Base-by-base conservation (phyloP, 2,888 invertebrate species). In the Catocala sponsa region DNA sequence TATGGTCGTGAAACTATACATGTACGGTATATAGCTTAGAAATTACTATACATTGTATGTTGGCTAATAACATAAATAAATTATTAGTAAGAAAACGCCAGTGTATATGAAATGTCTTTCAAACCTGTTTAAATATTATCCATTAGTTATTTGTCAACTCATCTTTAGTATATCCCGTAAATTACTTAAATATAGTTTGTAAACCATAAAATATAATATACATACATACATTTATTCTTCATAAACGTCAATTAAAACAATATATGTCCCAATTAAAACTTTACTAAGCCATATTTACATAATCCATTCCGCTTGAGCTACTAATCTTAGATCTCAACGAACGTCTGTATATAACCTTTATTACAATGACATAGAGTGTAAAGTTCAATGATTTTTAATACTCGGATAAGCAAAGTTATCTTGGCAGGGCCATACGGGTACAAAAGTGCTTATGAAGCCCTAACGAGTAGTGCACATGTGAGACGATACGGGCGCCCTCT, bases 401-500 rank as follows among this genome's bases (percentile, higher is more conserved):
- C 50, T 55, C 44, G 59, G 67, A 74, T 56, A 65, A 59, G 72
- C 63, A 72, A 67, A 69, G 63, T 74, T 73, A 80, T 70, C 66
- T 75, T 72, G 64, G 70, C 61, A 58, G 56, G 76, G 78, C 81
- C 78, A 84, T 83, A 77, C 82, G 83, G 84, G 84, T 59, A 68
- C 80, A 82, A 75, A 84, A 84, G 86, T 85, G 84, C 81, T 83
- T 84, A 82, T 80, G 83, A 80, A 81, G 78, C 79, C 76, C 81
- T 82, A 81, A 84, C 81, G 81, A 82, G 79, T 82, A 81, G 78
- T 84, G 82, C 85, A 85, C 85, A 84, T 85, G 82, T 83, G 83
- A 79, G 74, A 74, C 76, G 81, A 89, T 90, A 89, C 82, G 90
- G 89, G 90, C 82, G 80, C 83, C 84, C 84, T 84, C 85, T 82